Conservation (phyloP, 2,888 invertebrate species). For the Chymomyza fuscimana region DNA sequence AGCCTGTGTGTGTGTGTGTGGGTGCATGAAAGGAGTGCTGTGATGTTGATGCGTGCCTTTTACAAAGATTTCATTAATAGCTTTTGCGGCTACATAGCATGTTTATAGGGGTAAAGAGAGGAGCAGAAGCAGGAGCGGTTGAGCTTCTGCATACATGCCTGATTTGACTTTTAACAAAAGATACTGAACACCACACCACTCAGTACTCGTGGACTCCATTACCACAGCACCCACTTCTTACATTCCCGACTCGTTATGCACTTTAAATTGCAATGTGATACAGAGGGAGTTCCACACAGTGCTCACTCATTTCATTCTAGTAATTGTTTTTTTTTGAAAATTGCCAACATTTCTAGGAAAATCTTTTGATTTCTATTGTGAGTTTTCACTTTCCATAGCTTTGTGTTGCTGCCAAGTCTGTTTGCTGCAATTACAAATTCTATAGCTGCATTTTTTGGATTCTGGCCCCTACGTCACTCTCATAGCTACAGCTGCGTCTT, state of each 20-base stretch:
- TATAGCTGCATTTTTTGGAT: too few relatives aligned
- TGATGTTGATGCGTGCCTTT: conserved; percentile 37
- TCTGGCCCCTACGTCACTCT: too few relatives aligned
- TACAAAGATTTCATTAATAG: conserved; percentile 68
- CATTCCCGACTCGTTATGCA: conserved; percentile 30
- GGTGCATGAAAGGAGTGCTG: conserved; percentile 7
- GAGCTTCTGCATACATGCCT: conserved; percentile 37
- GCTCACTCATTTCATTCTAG: background rate
- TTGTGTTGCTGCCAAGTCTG: conserved; percentile 9
- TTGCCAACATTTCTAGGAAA: background rate
- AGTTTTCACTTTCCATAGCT: conserved; percentile 25
- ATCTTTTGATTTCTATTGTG: conserved; percentile 31
- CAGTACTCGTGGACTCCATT: background rate
- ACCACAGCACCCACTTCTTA: conserved; percentile 2
- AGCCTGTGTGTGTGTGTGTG: background rate
- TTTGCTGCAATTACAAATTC: too few relatives aligned
- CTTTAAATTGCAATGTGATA: conserved; percentile 54
- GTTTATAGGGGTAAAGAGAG: too few relatives aligned
- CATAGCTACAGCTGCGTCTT: too few relatives aligned
- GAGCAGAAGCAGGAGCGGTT: background rate
- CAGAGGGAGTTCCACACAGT: background rate
- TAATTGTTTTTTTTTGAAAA: background rate
- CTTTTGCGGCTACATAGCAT: conserved; percentile 40
- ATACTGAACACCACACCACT: conserved; percentile 5
- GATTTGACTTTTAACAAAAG: conserved; percentile 48